Evolutionary conservation across 2,888 invertebrate genomes (phyloP), one percentile per base, ranked within the genome.

Genomic region (Campoplex nolae): DNA sequence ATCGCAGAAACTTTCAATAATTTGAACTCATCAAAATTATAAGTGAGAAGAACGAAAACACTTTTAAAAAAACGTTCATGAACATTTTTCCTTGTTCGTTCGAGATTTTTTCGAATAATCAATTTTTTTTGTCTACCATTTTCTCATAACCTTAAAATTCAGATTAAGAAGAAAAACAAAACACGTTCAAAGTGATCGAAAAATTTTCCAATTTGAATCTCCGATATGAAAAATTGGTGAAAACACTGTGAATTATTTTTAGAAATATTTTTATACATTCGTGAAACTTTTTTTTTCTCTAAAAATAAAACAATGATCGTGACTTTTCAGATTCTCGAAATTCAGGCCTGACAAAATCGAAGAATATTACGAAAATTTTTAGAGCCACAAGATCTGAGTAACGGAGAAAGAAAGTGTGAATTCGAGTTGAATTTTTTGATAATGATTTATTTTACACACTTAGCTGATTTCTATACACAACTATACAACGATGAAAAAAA

Each of bases 361-460:
- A 58, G 58, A 58, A 58, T 58, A 58, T 58, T 58, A 18, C 4
- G 51, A n/a, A 51, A 51, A 1, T 6, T 51, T 51, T n/a, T 0
- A n/a, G 23, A 23, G 23, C 23, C 23, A 23, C 23, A 51, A 51
- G 6, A 38, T 38, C 38, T 1, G 38, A 38, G 51, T 67, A n/a
- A n/a, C 7, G 13, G 16, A 16, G 38, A 45, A 70, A 38, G 1
- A 68, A 11, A 51, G 76, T 68, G 38, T n/a, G 35, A 28, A 18
- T n/a, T 18, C 48, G 18, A 35, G 38, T 58, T n/a, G 23, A 48
- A 78, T 79, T 54, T 81, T 89, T 92, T 90, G 90, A 91, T 92
- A 93, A 93, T 93, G 91, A 90, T 94, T 93, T 94, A 94, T 94
- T 93, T 93, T 93, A 94, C 93, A 93, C 93, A 93, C 92, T 92